Base-by-base conservation (phyloP, 2,888 invertebrate species). In the Ennomos fuscantarius region DNA sequence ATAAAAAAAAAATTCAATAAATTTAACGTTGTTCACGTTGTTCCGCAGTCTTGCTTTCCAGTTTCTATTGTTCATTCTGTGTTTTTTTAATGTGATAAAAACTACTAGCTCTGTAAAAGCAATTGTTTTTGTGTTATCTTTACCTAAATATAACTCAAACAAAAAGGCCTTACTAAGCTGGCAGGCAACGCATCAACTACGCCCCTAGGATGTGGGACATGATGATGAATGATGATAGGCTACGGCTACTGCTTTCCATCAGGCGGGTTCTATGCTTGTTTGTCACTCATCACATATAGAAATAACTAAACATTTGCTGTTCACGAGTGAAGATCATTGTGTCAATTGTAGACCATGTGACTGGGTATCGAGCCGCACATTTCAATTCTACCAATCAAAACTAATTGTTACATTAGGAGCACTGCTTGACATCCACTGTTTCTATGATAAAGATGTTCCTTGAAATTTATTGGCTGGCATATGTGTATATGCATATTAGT, bases 341-440 rank as follows among this genome's bases (percentile, higher is more conserved):
- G 39, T 42, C 65, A 61, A 68, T 67, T 60, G 58, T 60, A 57
- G 58, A 52, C 62, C 74, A 76, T 69, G 78, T 76, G 78, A 73
- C 74, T 56, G 67, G 60, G 65, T 81, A 84, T 84, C 82, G 78
- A 79, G 74, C 77, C 66, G 74, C 86, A 87, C 86, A 82, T 85
- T 83, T 88, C 86, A 83, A 89, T 90, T 88, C 81, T 61, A 67
- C 72, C 87, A 88, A 90, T 90, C 77, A 77, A 86, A 65, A 78
- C 78, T 86, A 85, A 89, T 89, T 87, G 86, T 77, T 76, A 78
- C 78, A 82, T 84, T 79, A 83, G 73, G 69, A 74, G 76, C 80
- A 79, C 73, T 80, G 79, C 74, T 84, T 83, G 74, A 68, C 66
- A 60, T 65, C 55, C 48, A 55, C 62, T 70, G 73, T 74, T 68